Percentiles rank a stretch among this genome's conserved stretches.
Conservation (phyloP, 2,888 invertebrate genomes). For the Disparrhopalites patrizii region DNA sequence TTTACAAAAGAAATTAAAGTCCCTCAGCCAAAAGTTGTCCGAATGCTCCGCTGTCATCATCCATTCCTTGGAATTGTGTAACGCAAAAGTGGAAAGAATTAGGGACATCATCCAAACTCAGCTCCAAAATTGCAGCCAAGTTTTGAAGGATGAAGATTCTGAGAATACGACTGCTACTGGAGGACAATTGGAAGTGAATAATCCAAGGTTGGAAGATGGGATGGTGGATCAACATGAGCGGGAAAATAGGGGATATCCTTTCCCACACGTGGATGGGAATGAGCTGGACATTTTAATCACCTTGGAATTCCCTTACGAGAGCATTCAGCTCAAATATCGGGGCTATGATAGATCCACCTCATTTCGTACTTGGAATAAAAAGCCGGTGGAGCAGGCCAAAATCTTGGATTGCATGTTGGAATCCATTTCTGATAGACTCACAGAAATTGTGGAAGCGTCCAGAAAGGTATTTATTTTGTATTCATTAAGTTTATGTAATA, state of each 20-base stretch:
- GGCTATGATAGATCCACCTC: background rate
- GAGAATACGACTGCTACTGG: background rate
- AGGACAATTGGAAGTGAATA: no score
- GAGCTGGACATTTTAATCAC: slow-evolving; percentile 6
- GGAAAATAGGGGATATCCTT: no score
- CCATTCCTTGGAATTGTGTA: background rate
- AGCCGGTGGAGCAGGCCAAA: background rate
- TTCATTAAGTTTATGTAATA: no score
- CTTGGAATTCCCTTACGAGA: background rate
- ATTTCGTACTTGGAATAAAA: slow-evolving; percentile 4
- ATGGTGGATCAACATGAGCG: background rate
- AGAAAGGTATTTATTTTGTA: slow-evolving; percentile 1
- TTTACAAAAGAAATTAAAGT: slow-evolving; percentile 4
- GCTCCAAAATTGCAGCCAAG: background rate
- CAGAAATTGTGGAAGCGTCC: background rate
- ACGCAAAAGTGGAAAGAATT: background rate
- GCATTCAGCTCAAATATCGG: slow-evolving; percentile 7
- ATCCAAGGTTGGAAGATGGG: no score
- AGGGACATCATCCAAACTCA: background rate
- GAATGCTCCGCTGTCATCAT: background rate
- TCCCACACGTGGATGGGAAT: background rate
- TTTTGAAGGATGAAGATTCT: background rate
- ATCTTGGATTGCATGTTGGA: slow-evolving; percentile 13
- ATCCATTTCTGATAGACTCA: background rate
- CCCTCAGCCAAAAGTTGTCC: background rate